Evolutionary conservation across 2,113 vertebrate genomes (phyloP).

Genomic region (Myanophis thanlyinensis): DNA sequence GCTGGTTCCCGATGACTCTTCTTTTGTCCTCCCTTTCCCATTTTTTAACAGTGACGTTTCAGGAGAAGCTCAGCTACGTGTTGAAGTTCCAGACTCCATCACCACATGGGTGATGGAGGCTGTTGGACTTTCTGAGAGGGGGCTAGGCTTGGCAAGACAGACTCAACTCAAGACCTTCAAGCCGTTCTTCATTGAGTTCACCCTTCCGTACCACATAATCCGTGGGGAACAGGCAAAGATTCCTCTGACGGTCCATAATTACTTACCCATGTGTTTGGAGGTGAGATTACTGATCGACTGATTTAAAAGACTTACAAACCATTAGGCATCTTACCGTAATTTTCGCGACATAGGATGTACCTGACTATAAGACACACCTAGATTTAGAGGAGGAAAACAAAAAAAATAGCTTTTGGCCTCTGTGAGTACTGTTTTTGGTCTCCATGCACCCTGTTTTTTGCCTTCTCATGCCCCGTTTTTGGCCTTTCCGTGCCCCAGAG

Average conservation of each 20-base stretch:
- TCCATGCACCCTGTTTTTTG: no score
- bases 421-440: no score
- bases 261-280: slow-evolving; percentile 81
- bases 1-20: no score
- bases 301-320: not conserved
- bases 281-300: slow-evolving; percentile 55
- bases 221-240: slow-evolving; percentile 91
- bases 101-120: slow-evolving; percentile 89
- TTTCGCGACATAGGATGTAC: no score
- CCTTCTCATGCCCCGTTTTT: no score
- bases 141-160: slow-evolving; percentile 79
- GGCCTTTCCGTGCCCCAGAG: no score
- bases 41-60: slow-evolving; percentile 60
- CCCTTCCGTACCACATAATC: slow-evolving; percentile 80
- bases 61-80: slow-evolving; percentile 75
- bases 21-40: no score
- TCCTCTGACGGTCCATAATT: slow-evolving; percentile 86
- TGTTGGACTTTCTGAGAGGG: slow-evolving; percentile 76
- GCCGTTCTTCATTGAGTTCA: slow-evolving; percentile 90
- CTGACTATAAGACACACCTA: no score
- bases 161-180: slow-evolving; percentile 84
- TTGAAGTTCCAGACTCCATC: slow-evolving; percentile 89
- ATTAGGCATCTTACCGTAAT: not conserved
- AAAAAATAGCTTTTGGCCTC: no score
- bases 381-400: no score